phyloP scores from a whole-genome alignment of 2,113 vertebrate species.

The Dromaius novaehollandiae region DNA sequence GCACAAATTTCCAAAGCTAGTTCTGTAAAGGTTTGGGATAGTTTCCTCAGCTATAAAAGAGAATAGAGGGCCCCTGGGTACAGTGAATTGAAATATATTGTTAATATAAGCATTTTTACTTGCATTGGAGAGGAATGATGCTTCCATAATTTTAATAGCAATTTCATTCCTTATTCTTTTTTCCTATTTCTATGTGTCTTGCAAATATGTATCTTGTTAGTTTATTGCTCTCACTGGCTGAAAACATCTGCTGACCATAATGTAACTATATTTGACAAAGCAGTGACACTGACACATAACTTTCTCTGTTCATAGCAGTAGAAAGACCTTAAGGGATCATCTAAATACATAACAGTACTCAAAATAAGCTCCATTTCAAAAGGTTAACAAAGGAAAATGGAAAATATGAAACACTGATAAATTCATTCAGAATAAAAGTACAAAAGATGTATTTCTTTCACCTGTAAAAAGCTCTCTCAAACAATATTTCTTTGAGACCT shows the following conservation, averaged over 20 bases:
- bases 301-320: background rate
- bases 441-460: background rate
- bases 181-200: background rate
- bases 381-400: background rate
- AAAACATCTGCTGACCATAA: background rate
- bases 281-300: background rate
- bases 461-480: rapidly evolving
- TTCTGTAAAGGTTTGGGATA: background rate
- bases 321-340: rapidly evolving
- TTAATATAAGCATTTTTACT: conserved; percentile 10
- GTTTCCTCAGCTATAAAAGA: background rate
- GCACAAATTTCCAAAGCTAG: background rate
- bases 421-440: background rate
- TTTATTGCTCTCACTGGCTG: background rate
- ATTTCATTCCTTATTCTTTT: conserved; percentile 3
- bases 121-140: background rate
- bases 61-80: background rate
- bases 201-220: background rate
- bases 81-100: background rate
- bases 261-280: background rate
- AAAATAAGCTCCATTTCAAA: background rate
- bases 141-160: background rate
- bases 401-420: background rate
- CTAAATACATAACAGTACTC: background rate
- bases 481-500: background rate